Percentiles rank a stretch among this genome's conserved stretches.
Conservation (phyloP, 1,140 invertebrate genomes). For the Drosophila seguyi region DNA sequence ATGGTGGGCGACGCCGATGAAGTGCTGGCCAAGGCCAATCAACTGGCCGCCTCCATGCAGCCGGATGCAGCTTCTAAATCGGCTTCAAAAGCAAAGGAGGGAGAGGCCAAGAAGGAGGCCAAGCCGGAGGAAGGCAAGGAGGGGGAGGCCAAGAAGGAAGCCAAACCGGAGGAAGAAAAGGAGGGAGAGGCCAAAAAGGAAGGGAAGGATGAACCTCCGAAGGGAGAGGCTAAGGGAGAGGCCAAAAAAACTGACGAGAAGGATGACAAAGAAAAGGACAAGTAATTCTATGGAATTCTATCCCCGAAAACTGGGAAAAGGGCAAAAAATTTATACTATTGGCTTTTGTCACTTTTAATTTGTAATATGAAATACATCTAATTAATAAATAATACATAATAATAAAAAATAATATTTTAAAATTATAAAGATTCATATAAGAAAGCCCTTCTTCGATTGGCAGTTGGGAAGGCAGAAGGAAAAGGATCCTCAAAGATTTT, state of each 20-base stretch:
- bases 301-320: not conserved
- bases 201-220: no score
- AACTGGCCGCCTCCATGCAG: slow-evolving; percentile 86
- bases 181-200: no score
- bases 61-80: not conserved
- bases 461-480: no score
- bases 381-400: not conserved
- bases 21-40: slow-evolving; percentile 91
- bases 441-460: not conserved
- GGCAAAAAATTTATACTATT: not conserved
- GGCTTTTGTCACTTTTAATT: not conserved
- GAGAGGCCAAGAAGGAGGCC: not conserved
- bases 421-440: not conserved
- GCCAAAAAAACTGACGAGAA: not conserved
- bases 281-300: slow-evolving; percentile 1
- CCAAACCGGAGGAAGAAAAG: slow-evolving; percentile 1
- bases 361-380: no score
- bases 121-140: slow-evolving; percentile 4
- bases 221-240: not conserved
- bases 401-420: not conserved
- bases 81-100: slow-evolving; percentile 15
- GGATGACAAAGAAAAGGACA: slow-evolving; percentile 2
- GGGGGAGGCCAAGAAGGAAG: not conserved
- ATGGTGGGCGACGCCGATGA: slow-evolving; percentile 94
- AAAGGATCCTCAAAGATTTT: not conserved